These are phyloP conservation scores for Brachyptera risi DNA, from an alignment of 2,888 invertebrate species.

Conservation along the genomic window DNA sequence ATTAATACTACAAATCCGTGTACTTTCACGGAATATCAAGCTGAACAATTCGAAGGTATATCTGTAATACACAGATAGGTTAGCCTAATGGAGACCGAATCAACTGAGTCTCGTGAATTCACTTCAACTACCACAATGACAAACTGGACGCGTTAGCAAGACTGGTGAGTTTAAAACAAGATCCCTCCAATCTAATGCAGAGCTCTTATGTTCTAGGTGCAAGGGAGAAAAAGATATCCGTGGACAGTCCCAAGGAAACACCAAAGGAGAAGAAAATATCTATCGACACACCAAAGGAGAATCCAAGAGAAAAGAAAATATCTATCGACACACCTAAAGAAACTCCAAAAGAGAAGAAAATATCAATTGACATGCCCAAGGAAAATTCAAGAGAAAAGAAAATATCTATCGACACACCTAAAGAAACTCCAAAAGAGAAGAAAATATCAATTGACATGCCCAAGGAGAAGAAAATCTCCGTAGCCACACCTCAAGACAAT, in stretches of 20 bases:
- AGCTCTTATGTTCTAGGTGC: neutral
- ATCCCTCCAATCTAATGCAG: too few relatives aligned
- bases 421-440: slow-evolving; percentile 19
- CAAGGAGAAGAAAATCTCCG: neutral
- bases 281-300: slow-evolving; percentile 15
- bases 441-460: slow-evolving; percentile 29
- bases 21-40: too few relatives aligned
- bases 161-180: too few relatives aligned
- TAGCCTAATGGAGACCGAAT: too few relatives aligned
- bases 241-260: too few relatives aligned
- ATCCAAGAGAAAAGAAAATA: neutral
- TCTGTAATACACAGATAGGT: too few relatives aligned
- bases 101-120: too few relatives aligned
- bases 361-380: slow-evolving; percentile 16
- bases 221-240: neutral
- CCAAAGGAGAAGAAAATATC: neutral
- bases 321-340: slow-evolving; percentile 11
- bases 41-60: too few relatives aligned
- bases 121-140: too few relatives aligned
- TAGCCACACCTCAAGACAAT: neutral
- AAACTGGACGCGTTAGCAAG: too few relatives aligned
- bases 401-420: slow-evolving; percentile 2
- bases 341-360: neutral
- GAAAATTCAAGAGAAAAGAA: slow-evolving; percentile 37
- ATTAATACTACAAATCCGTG: too few relatives aligned